Conservation (phyloP, 2,797 vertebrate genomes). For the Ataeniobius toweri region DNA sequence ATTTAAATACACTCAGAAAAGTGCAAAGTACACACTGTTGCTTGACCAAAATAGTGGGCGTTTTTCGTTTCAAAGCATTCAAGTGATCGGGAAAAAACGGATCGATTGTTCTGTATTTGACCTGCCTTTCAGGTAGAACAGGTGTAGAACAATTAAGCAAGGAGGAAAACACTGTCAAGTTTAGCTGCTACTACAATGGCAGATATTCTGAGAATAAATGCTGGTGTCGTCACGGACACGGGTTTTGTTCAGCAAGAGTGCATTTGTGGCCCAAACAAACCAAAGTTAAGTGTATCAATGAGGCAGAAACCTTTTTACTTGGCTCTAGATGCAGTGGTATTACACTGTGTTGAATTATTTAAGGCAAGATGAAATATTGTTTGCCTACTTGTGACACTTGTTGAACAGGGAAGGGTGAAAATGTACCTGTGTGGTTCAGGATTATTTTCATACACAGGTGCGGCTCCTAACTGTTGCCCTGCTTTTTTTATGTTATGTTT, state of each 20-base stretch:
- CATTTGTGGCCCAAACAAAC: constrained; percentile 48
- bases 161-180: too few species aligned
- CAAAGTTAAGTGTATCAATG: constrained; percentile 17
- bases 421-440: not conserved
- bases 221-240: not conserved
- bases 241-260: constrained; percentile 19
- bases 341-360: constrained; percentile 5
- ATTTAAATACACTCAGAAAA: too few species aligned
- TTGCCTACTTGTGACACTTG: not conserved
- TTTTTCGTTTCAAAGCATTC: too few species aligned
- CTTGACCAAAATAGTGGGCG: too few species aligned
- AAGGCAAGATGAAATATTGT: not conserved
- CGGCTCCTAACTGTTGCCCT: not conserved
- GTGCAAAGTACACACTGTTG: not conserved
- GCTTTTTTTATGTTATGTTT: too few species aligned
- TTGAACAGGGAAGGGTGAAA: not conserved
- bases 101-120: too few species aligned
- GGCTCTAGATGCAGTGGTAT: not conserved
- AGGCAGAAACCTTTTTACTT: constrained; percentile 7
- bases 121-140: constrained; percentile 5
- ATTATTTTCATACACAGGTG: constrained; percentile 1
- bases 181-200: not conserved
- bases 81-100: too few species aligned
- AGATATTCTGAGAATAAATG: constrained; percentile 9
- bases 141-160: not conserved